Percentiles rank a stretch among this genome's conserved stretches.
phyloP scores from a whole-genome alignment of 2,113 vertebrate species.

The Pedionomus torquatus region DNA sequence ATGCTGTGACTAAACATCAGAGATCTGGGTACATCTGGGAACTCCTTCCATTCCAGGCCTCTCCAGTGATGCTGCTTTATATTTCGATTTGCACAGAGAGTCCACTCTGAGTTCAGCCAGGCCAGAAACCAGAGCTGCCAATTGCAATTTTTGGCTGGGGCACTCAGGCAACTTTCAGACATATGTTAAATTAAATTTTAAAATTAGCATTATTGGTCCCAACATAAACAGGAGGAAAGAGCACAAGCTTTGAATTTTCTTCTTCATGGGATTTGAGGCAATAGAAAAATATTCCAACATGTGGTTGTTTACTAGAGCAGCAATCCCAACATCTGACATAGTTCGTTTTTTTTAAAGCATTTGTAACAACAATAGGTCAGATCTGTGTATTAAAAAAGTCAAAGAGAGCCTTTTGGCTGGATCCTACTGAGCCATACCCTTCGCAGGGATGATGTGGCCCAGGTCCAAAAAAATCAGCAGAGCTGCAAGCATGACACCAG shows the following conservation, averaged over 20 bases:
- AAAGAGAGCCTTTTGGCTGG: background rate
- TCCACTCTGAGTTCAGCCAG: background rate
- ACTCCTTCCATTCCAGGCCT: background rate
- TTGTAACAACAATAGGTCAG: background rate
- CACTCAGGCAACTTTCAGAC: background rate
- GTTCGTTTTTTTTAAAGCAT: background rate
- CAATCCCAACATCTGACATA: background rate
- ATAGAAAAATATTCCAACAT: background rate
- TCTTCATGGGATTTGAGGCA: background rate
- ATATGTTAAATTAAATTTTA: background rate
- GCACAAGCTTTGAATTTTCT: background rate
- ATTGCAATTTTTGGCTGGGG: background rate
- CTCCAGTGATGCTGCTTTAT: background rate
- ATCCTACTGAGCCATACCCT: background rate
- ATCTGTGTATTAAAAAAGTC: background rate
- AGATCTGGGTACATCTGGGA: background rate
- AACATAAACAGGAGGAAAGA: background rate
- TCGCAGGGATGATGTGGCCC: background rate
- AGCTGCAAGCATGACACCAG: background rate
- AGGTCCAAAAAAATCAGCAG: background rate
- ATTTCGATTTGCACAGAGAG: background rate
- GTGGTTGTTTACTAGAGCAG: background rate
- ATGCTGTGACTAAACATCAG: background rate
- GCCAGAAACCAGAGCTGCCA: slow-evolving; percentile 20
- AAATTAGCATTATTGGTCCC: background rate